Evolutionary conservation across 2,888 invertebrate species (phyloP), one percentile per base, ranked within the genome.

Genomic region (Caenorhabditis sp.): DNA sequence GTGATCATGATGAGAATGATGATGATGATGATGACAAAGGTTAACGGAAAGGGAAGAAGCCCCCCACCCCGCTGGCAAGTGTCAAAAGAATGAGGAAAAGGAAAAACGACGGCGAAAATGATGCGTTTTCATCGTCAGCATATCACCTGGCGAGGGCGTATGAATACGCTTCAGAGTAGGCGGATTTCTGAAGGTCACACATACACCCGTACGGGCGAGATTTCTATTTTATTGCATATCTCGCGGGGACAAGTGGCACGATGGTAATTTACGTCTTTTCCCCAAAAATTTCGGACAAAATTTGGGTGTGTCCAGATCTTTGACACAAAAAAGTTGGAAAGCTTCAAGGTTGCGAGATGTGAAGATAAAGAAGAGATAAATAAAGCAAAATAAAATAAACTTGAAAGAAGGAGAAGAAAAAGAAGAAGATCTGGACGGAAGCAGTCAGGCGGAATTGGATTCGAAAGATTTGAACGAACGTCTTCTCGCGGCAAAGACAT

Each of bases 81-180:
- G 70, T 53, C 52, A 53, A 58, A 27, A 32, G 41, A 46, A 26
- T n/a, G 13, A 32, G 9, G 32, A 39, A 63, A n/a, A 32, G 27
- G 30, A 26, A 32, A 41, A 50, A 45, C 8, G 17, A 35, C 52
- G 39, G 17, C 9, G 35, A 37, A 26, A 35, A 39, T 48, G 43
- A 43, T 13, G 37, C 37, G 32, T 22, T 22, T 37, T 35, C 45
- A 56, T 39, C 52, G 58, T 68, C 59, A 50, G 43, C 37, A 59
- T 70, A 70, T 70, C 70, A 70, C 58, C 68, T 68, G 65, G 22
- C 43, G 63, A 63, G 53, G 66, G 66, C 66, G 66, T 68, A 56
- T 55, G 58, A 68, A 58, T 68, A 58, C 59, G 59, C 70, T 70
- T 59, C 59, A 70, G 35, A 70, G 58, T 70, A 70, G 59, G 70